phyloP scores from a whole-genome alignment of 2,113 vertebrate species.

The Notiomystis cincta region DNA sequence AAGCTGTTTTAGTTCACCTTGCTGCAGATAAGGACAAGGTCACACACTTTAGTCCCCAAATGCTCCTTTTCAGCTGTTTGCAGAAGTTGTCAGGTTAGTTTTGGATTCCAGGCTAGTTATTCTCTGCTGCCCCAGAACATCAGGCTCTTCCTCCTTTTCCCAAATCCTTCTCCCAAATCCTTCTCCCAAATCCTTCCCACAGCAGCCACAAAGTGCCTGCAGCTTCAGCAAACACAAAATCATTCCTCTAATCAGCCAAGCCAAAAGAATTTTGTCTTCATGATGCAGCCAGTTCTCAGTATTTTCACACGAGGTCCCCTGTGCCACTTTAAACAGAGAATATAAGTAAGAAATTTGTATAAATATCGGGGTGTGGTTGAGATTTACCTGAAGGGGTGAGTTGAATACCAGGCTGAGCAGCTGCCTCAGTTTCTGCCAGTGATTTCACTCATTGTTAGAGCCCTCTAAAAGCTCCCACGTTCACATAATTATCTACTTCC shows the following conservation, averaged over 20 bases:
- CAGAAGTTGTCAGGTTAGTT: not conserved
- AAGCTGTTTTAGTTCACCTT: not conserved
- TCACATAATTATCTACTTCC: not conserved
- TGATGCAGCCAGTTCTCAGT: not conserved
- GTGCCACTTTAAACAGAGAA: not conserved
- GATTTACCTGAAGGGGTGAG: not conserved
- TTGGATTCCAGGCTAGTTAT: not conserved
- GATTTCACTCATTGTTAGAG: not conserved
- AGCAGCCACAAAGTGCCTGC: not conserved
- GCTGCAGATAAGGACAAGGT: not conserved
- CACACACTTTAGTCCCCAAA: not conserved
- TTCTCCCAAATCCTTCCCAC: not conserved
- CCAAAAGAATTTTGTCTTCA: rapidly evolving
- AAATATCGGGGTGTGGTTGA: not conserved
- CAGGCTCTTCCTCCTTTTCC: not conserved
- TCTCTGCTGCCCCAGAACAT: not conserved
- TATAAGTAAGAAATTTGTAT: not conserved
- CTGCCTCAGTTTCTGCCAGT: not conserved
- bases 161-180: slow-evolving; percentile 4
- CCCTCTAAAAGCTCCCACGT: not conserved
- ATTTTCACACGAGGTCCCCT: not conserved
- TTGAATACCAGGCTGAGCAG: not conserved
- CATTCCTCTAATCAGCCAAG: not conserved
- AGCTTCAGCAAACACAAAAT: not conserved
- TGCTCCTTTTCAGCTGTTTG: not conserved